Conservation (phyloP, 1,140 invertebrate genomes). For the Lanistes nyassanus region DNA sequence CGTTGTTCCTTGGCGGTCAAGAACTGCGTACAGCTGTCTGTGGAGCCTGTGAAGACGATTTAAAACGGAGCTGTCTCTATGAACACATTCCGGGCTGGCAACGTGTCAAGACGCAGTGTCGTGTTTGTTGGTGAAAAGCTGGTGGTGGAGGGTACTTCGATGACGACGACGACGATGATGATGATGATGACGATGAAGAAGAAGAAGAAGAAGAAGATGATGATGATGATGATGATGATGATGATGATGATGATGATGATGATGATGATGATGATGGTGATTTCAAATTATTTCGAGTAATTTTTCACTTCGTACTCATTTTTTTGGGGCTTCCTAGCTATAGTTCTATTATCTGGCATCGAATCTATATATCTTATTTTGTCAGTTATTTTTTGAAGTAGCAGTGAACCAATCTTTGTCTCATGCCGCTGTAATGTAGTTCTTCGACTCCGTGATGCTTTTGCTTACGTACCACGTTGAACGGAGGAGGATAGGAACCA, state of each 20-base stretch:
- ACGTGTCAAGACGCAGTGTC: background rate
- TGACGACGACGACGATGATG: background rate
- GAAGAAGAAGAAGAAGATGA: background rate
- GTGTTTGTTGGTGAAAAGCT: background rate
- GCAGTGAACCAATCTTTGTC: too few relatives aligned
- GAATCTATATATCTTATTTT: too few relatives aligned
- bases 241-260: too few relatives aligned
- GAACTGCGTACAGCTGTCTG: background rate
- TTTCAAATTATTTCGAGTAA: background rate
- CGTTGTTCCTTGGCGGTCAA: slow-evolving; percentile 19
- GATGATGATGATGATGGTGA: too few relatives aligned
- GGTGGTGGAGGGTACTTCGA: background rate
- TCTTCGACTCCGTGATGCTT: too few relatives aligned
- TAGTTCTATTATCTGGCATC: too few relatives aligned
- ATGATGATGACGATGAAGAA: background rate
- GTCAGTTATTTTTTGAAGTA: too few relatives aligned
- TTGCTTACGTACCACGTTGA: too few relatives aligned
- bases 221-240: background rate
- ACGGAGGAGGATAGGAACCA: too few relatives aligned
- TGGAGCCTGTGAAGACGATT: background rate
- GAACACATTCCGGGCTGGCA: background rate
- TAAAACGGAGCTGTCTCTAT: background rate
- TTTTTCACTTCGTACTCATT: too few relatives aligned
- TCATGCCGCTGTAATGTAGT: too few relatives aligned
- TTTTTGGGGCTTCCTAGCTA: too few relatives aligned